A percentile compares a stretch with the other conserved stretches of the same genome.
Conservation (phyloP, 2,888 invertebrate genomes). For the Lasioglossum vierecki region DNA sequence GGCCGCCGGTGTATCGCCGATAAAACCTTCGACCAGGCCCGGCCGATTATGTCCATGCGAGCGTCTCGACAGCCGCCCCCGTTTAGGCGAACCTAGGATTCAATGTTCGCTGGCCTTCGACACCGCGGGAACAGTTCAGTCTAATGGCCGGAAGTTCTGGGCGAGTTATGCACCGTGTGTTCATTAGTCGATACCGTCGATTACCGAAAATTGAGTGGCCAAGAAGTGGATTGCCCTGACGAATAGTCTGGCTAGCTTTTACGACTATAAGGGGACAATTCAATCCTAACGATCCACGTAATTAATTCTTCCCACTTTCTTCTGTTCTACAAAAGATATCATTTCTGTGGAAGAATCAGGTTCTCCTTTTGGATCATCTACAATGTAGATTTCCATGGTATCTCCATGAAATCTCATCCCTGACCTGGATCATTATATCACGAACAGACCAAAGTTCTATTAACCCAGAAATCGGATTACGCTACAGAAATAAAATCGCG, state of each 20-base stretch:
- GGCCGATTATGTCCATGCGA: conserved; percentile 57
- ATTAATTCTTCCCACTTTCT: not conserved
- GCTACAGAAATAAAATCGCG: not conserved
- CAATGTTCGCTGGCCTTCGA: conserved; percentile 50
- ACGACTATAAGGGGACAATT: not conserved
- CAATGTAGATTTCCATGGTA: not conserved
- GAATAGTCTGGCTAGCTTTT: not conserved
- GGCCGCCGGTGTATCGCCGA: conserved; percentile 68
- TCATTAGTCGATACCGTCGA: conserved; percentile 41
- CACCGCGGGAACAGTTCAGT: conserved; percentile 39
- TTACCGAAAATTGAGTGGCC: conserved; percentile 36
- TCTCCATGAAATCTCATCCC: not conserved
- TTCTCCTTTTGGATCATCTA: not conserved
- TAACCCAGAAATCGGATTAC: not conserved
- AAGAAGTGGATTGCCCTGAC: not conserved
- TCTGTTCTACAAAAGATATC: not conserved
- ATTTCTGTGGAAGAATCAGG: not conserved
- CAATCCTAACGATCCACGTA: not conserved
- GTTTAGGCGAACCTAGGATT: conserved; percentile 27
- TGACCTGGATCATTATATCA: not conserved
- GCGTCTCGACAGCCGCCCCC: conserved; percentile 37
- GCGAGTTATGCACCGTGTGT: conserved; percentile 43
- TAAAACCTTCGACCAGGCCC: conserved; percentile 66
- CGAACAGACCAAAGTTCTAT: not conserved
- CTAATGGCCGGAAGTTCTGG: conserved; percentile 48